Evolutionary conservation across 1,140 invertebrate genomes (phyloP).

Genomic region (Drosophila murphyi): DNA sequence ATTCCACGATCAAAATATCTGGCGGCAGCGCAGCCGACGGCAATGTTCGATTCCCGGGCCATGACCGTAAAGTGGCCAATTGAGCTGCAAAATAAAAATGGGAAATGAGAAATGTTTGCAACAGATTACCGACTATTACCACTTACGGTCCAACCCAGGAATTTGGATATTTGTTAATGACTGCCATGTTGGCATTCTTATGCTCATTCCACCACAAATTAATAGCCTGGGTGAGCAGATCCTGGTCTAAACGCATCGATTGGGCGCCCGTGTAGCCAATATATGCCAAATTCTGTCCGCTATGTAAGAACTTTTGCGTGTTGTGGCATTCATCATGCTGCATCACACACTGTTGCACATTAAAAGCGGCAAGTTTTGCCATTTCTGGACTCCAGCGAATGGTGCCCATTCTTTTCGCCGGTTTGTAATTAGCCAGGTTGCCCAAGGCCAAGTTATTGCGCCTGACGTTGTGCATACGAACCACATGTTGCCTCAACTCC

Average conservation of each 20-base stretch:
- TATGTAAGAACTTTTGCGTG: conserved; percentile 42
- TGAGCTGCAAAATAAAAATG: conserved; percentile 3
- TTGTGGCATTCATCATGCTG: conserved; percentile 66
- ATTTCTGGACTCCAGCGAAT: conserved; percentile 62
- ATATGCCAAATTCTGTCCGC: conserved; percentile 66
- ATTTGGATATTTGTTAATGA: conserved; percentile 36
- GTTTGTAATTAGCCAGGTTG: not conserved
- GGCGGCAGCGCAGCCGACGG: conserved; percentile 58
- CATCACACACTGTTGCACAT: conserved; percentile 60
- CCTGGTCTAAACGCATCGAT: not conserved
- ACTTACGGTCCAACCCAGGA: conserved; percentile 36
- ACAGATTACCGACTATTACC: not conserved
- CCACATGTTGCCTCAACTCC: not conserved
- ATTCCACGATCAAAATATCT: not conserved
- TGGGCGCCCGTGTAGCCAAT: conserved; percentile 26
- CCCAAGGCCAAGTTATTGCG: conserved; percentile 57
- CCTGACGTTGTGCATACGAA: conserved; percentile 46
- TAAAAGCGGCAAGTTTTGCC: conserved; percentile 51
- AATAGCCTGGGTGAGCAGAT: conserved; percentile 20
- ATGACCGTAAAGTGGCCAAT: conserved; percentile 56
- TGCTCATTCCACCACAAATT: conserved; percentile 49
- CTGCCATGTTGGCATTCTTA: conserved; percentile 28
- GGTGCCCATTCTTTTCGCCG: conserved; percentile 63
- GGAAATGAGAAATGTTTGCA: not conserved
- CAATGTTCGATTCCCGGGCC: conserved; percentile 48